Conservation (phyloP, 1,140 invertebrate genomes). For the Drosophila novamexicana region DNA sequence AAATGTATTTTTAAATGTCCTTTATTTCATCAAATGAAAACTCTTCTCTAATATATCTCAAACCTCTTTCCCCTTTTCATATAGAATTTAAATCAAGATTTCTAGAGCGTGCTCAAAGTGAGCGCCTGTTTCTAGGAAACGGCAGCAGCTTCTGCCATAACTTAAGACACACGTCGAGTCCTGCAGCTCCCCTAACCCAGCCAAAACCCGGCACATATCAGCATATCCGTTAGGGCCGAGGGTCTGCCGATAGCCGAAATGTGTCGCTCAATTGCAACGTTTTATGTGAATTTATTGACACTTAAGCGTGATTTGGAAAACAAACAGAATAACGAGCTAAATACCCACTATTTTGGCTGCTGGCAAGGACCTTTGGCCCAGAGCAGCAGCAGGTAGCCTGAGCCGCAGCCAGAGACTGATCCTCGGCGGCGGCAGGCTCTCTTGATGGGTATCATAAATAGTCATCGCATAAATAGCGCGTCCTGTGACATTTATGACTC, state of each 20-base stretch:
- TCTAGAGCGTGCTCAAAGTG: neutral
- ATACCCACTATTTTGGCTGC: conserved; percentile 8
- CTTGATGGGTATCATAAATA: conserved; percentile 74
- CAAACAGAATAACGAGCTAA: conserved; percentile 25
- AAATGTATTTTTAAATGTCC: too few relatives aligned
- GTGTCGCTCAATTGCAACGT: conserved; percentile 64
- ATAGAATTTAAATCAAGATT: neutral
- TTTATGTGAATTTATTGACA: conserved; percentile 78
- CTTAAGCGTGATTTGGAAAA: conserved; percentile 54
- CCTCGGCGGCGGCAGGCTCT: neutral
- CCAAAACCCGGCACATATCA: conserved; percentile 19
- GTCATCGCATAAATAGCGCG: conserved; percentile 78
- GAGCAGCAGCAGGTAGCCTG: conserved; percentile 34
- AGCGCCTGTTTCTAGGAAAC: conserved; percentile 17
- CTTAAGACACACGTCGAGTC: conserved; percentile 56
- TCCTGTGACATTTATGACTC: conserved; percentile 76
- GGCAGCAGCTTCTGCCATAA: conserved; percentile 39
- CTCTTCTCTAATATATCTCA: too few relatives aligned
- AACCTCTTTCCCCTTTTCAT: too few relatives aligned
- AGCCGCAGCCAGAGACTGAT: neutral
- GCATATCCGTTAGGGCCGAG: conserved; percentile 45
- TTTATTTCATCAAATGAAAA: too few relatives aligned
- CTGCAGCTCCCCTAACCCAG: neutral
- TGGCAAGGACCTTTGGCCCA: conserved; percentile 8
- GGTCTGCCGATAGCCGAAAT: conserved; percentile 49